Conservation (phyloP, 2,888 invertebrate species). For the Volucella inflata region DNA sequence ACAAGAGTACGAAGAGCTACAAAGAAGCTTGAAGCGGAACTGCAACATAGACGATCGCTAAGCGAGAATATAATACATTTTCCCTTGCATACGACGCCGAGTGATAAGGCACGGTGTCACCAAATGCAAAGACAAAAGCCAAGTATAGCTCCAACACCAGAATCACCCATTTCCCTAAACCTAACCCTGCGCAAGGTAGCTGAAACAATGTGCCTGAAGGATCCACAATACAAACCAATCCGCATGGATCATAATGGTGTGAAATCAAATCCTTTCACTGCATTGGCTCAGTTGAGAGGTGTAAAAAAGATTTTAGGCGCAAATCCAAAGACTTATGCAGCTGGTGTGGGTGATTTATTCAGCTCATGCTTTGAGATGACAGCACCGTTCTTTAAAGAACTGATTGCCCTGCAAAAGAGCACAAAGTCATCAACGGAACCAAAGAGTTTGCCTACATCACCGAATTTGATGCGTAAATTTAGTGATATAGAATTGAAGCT, state of each 20-base stretch:
- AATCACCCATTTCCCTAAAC: slow-evolving; percentile 83
- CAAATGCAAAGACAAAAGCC: slow-evolving; percentile 85
- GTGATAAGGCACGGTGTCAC: slow-evolving; percentile 90
- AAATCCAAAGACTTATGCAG: slow-evolving; percentile 84
- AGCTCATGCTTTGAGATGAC: slow-evolving; percentile 92
- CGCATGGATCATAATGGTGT: slow-evolving; percentile 82
- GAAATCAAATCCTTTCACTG: slow-evolving; percentile 89
- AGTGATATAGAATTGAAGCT: slow-evolving; percentile 81
- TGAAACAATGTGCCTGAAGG: slow-evolving; percentile 93
- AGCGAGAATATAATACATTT: slow-evolving; percentile 89
- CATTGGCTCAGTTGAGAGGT: slow-evolving; percentile 90
- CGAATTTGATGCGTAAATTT: slow-evolving; percentile 83
- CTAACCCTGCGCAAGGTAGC: slow-evolving; percentile 88
- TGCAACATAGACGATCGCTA: slow-evolving; percentile 88
- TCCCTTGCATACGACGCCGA: slow-evolving; percentile 87
- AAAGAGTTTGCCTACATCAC: slow-evolving; percentile 85
- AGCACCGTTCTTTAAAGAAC: slow-evolving; percentile 86
- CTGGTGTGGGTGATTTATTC: slow-evolving; percentile 86
- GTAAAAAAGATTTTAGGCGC: slow-evolving; percentile 92
- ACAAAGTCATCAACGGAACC: slow-evolving; percentile 80
- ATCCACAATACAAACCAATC: slow-evolving; percentile 91
- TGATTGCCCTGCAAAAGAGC: slow-evolving; percentile 80
- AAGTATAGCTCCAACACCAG: slow-evolving; percentile 81
- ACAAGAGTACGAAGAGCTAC: slow-evolving; percentile 82
- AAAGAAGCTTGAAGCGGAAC: slow-evolving; percentile 82